A percentile compares a stretch with the other conserved stretches of the same genome.
Evolutionary conservation across 2,888 invertebrate species (phyloP).

Genomic region (Celastrina argiolus): DNA sequence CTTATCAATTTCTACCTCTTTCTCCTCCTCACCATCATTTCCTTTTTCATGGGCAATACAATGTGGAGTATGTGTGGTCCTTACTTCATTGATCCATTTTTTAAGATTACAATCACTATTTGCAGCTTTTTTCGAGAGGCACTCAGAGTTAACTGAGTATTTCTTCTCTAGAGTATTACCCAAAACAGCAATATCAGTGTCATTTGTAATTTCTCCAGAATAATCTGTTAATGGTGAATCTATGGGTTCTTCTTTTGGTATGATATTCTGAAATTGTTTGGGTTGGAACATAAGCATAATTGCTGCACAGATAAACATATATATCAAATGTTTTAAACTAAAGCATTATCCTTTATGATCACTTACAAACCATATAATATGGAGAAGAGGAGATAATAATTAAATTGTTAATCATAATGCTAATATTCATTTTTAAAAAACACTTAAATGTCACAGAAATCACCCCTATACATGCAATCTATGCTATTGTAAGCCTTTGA

Average conservation of each 20-base stretch:
- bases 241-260: constrained; percentile 64
- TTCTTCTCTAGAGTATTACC: constrained; percentile 58
- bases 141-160: constrained; percentile 46
- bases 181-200: constrained; percentile 59
- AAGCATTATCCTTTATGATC: too few relatives aligned
- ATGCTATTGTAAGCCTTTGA: too few relatives aligned
- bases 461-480: too few relatives aligned
- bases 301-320: too few relatives aligned
- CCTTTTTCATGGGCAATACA: constrained; percentile 50
- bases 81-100: constrained; percentile 67
- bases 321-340: too few relatives aligned
- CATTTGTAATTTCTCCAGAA: constrained; percentile 65
- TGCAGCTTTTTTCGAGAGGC: constrained; percentile 44
- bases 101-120: constrained; percentile 49
- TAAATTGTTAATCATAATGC: neutral
- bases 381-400: too few relatives aligned
- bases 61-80: constrained; percentile 65
- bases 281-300: neutral
- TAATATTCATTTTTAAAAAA: too few relatives aligned
- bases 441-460: too few relatives aligned
- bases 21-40: constrained; percentile 51
- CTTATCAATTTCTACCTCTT: constrained; percentile 68
- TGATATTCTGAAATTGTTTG: constrained; percentile 50
- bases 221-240: constrained; percentile 66
- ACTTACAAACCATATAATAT: too few relatives aligned